Conservation (phyloP, 1,140 invertebrate genomes). For the Drosophila biarmipes region DNA sequence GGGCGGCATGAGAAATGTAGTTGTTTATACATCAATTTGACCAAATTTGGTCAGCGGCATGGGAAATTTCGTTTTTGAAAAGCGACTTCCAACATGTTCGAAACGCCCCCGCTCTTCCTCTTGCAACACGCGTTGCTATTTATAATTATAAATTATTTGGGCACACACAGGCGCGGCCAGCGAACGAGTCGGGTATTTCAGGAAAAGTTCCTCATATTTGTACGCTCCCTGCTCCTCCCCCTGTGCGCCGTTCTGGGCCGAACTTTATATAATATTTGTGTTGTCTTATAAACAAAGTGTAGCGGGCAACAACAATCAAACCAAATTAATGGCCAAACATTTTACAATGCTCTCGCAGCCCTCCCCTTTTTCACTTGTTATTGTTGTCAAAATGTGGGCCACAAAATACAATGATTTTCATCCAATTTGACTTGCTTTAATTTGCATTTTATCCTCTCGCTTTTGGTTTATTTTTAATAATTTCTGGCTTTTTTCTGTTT, state of each 20-base stretch:
- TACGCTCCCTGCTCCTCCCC: neutral
- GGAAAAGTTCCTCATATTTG: constrained; percentile 44
- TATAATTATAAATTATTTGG: constrained; percentile 75
- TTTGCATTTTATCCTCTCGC: constrained; percentile 30
- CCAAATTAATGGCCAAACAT: constrained; percentile 65
- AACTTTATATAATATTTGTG: constrained; percentile 48
- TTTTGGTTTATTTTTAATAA: constrained; percentile 59
- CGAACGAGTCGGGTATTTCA: constrained; percentile 26
- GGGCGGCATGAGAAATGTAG: constrained; percentile 29
- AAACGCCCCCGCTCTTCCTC: constrained; percentile 35
- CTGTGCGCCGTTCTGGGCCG: neutral
- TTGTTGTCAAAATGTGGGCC: constrained; percentile 30
- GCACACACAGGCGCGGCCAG: constrained; percentile 43
- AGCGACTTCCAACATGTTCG: constrained; percentile 48
- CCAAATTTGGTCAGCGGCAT: constrained; percentile 73
- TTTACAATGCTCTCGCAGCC: constrained; percentile 21
- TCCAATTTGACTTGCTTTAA: constrained; percentile 37
- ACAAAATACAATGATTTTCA: constrained; percentile 14
- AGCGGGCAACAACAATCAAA: constrained; percentile 10
- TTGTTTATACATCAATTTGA: constrained; percentile 74
- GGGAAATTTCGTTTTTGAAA: constrained; percentile 43
- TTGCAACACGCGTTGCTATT: constrained; percentile 75
- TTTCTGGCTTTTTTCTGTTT: constrained; percentile 22
- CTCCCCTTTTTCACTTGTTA: neutral
- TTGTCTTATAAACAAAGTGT: constrained; percentile 38